phyloP scores from a whole-genome alignment of 2,888 invertebrate genomes.

The Alentia gelatinosa region DNA sequence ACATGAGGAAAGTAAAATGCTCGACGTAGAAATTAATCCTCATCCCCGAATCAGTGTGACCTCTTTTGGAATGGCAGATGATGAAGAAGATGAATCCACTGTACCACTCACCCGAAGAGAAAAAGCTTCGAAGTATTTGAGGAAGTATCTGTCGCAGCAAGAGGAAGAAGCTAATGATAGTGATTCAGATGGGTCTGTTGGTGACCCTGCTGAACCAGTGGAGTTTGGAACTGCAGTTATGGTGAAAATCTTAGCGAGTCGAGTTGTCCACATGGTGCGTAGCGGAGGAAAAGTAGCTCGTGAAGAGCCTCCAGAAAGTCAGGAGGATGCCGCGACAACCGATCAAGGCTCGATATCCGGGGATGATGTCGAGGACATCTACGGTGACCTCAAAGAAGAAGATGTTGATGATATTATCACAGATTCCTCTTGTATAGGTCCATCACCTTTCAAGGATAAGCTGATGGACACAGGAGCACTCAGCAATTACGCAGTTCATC shows the following conservation, averaged over 20 bases:
- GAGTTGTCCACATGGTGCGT: neutral
- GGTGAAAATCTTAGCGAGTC: neutral
- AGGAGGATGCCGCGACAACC: neutral
- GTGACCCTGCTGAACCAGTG: neutral
- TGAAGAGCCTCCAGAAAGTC: neutral
- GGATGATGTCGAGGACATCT: neutral
- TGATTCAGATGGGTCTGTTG: constrained; percentile 2
- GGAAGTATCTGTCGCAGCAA: neutral
- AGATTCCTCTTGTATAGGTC: neutral
- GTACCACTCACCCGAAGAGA: neutral
- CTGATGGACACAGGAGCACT: neutral
- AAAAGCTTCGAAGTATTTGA: neutral
- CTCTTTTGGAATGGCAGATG: neutral
- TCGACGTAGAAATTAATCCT: neutral
- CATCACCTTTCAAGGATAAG: neutral
- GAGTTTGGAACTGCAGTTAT: neutral
- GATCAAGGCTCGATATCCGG: neutral
- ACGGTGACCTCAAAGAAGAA: neutral
- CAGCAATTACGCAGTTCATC: no score
- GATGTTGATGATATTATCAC: neutral
- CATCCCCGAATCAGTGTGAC: neutral
- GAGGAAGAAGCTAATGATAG: neutral
- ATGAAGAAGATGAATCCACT: neutral
- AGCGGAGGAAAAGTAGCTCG: neutral
- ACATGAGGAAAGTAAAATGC: neutral